Evolutionary conservation across 2,113 vertebrate genomes (phyloP).

Genomic region (Sminthopsis crassicaudata): DNA sequence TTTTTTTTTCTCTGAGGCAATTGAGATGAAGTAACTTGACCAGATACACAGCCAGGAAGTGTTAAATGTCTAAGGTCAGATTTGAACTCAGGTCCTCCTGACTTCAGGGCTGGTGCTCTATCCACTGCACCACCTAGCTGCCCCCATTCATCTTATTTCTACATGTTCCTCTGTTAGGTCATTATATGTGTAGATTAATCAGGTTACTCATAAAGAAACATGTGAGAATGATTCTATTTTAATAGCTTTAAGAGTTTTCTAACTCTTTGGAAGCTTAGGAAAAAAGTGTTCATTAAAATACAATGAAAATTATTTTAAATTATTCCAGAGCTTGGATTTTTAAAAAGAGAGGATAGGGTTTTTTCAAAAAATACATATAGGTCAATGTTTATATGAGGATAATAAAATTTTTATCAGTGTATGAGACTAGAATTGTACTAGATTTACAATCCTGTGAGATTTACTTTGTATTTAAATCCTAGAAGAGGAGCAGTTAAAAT

Average conservation of each 20-base stretch:
- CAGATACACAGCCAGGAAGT: too few species aligned
- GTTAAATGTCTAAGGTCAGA: too few species aligned
- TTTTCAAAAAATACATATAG: neutral
- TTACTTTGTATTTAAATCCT: neutral
- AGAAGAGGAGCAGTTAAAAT: neutral
- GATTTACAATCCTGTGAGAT: neutral
- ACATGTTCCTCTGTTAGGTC: neutral
- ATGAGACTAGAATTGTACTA: neutral
- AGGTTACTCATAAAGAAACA: neutral
- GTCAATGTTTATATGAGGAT: neutral
- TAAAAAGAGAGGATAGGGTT: neutral
- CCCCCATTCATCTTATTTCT: neutral
- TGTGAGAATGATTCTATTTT: constrained; percentile 1
- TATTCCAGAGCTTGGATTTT: neutral
- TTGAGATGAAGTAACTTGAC: too few species aligned
- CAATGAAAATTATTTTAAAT: neutral
- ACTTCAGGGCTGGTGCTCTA: too few species aligned
- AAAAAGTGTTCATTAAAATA: neutral
- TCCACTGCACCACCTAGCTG: too few species aligned
- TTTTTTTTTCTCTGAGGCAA: too few species aligned
- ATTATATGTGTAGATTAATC: neutral
- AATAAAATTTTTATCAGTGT: neutral
- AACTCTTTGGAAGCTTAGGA: neutral
- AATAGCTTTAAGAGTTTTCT: neutral
- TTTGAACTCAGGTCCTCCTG: too few species aligned